These are phyloP conservation scores for Phasia obesa DNA, from an alignment of 2,888 invertebrate genomes.

Conservation along the genomic window DNA sequence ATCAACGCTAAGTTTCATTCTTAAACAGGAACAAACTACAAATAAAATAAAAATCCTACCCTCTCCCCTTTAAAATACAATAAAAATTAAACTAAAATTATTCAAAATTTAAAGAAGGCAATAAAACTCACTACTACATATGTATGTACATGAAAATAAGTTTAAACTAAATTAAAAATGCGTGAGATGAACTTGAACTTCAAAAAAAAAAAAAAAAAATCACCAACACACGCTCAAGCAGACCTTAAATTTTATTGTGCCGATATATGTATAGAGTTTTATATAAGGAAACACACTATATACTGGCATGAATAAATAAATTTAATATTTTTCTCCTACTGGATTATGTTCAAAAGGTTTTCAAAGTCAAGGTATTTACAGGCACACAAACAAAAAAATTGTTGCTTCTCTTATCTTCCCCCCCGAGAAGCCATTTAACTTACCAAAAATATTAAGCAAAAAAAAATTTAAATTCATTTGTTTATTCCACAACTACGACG, in stretches of 20 bases:
- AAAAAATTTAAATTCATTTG: conserved; percentile 24
- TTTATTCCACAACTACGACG: conserved; percentile 9
- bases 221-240: neutral
- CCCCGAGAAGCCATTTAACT: neutral
- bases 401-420: neutral
- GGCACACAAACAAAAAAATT: neutral
- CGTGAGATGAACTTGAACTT: conserved; percentile 22
- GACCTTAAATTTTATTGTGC: neutral
- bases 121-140: neutral
- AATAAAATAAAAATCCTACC: too few relatives aligned
- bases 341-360: neutral
- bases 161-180: conserved; percentile 12
- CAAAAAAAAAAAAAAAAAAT: conserved; percentile 6
- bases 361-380: conserved; percentile 37
- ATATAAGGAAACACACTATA: conserved; percentile 5
- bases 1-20: too few relatives aligned
- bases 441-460: neutral
- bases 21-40: too few relatives aligned
- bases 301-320: neutral
- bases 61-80: too few relatives aligned
- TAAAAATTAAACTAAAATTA: neutral
- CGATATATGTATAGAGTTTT: neutral
- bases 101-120: conserved; percentile 10
- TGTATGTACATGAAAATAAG: neutral
- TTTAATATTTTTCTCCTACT: neutral